Conservation (phyloP, 2,113 vertebrate genomes). For the Gasterosteus aculeatus region DNA sequence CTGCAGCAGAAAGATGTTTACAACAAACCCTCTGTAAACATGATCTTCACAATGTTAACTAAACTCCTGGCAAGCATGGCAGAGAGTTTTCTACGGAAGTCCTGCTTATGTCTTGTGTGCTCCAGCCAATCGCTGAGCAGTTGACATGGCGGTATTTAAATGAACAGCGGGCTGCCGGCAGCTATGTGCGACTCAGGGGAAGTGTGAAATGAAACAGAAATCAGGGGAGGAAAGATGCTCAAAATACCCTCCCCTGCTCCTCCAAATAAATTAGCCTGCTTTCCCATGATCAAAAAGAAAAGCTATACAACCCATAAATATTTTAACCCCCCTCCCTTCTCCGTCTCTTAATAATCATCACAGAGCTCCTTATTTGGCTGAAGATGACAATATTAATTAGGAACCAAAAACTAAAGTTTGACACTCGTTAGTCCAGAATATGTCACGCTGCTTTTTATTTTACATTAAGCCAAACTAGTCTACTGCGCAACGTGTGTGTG, state of each 20-base stretch:
- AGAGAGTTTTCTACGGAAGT: neutral
- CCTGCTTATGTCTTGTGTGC: neutral
- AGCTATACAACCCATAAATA: neutral
- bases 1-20: neutral
- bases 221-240: neutral
- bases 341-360: neutral
- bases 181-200: neutral
- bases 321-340: neutral
- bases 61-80: neutral
- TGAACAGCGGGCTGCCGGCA: neutral
- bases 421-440: neutral
- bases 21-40: neutral
- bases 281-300: slow-evolving; percentile 1
- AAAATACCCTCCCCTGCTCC: neutral
- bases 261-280: neutral
- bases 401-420: neutral
- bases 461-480: slow-evolving; percentile 11
- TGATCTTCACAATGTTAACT: neutral
- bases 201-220: neutral
- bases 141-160: neutral
- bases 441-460: slow-evolving; percentile 4
- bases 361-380: neutral
- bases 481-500: neutral
- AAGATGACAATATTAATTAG: slow-evolving; percentile 8
- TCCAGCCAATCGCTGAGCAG: neutral